Base-by-base conservation (phyloP, 2,113 vertebrate genomes). In the Notechis scutatus region DNA sequence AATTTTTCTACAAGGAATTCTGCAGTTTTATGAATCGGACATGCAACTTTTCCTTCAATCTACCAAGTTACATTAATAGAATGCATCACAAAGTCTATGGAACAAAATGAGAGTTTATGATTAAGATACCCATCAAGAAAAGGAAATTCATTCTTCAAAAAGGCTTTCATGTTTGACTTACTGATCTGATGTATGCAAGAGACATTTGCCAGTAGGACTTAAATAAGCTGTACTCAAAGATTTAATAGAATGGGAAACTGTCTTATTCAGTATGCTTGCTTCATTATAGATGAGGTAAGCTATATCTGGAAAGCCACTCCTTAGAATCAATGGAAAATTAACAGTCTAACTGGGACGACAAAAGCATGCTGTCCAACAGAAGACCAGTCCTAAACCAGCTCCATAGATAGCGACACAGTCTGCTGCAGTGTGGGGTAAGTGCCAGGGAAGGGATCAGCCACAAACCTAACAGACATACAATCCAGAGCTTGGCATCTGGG, bases 401-500 rank as follows among this genome's bases (percentile, higher is more conserved):
- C 96, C 97, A 97, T 97, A 98, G 97, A 98, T 97, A 95, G 97
- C 96, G 95, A 97, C 96, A 96, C 97, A 97, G 98, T 95, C 98
- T 97, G 97, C 97, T 97, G 96, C 97, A 97, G 96, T 97, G 97
- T 97, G 97, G 97, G 97, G 98, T 97, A 98, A 98, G 98, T 98
- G 98, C 98, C 98, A 97, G 96, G 97, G 97, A 98, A 97, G 97
- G 97, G 98, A 97, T 97, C 96, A 97, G 97, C 96, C 97, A 97
- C 98, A 98, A 97, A 97, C 96, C 0, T 95, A 98, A 97, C 97
- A 98, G 97, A 97, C 97, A 97, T 96, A 97, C 97, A 97, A 97
- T 98, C 98, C 98, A 98, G 98, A 98, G 98, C 97, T 98, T 96
- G 98, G 98, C 98, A 98, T 98, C 98, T 98, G 98, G 98, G 98